Percentiles rank a stretch among this genome's conserved stretches.
Conservation (phyloP, 2,797 vertebrate species). For the Ptychadena robeensis region DNA sequence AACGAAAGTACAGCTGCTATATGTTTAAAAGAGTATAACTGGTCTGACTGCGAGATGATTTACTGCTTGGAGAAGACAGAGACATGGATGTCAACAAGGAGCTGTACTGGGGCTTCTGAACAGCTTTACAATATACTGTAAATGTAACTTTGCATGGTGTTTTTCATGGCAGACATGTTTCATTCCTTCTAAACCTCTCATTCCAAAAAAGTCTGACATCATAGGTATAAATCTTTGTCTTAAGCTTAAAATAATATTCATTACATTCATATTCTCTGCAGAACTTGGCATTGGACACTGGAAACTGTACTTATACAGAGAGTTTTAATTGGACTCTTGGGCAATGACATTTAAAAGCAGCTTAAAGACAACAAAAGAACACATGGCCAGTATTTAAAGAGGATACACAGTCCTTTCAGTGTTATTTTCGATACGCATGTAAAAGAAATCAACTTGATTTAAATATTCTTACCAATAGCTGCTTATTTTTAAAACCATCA, state of each 20-base stretch:
- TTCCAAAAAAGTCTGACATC: conserved; percentile 51
- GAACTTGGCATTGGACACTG: conserved; percentile 36
- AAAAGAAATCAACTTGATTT: background rate
- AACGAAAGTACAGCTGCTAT: background rate
- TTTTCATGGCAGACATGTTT: conserved; percentile 50
- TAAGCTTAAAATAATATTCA: conserved; percentile 58
- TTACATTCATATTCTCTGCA: conserved; percentile 41
- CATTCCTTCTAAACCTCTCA: conserved; percentile 39
- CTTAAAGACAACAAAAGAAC: conserved; percentile 18
- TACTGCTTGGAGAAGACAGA: background rate
- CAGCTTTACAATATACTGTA: conserved; percentile 44
- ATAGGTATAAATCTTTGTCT: conserved; percentile 51
- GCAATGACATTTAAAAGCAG: conserved; percentile 25
- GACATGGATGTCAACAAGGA: background rate
- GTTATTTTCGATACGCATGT: background rate
- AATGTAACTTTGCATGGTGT: conserved; percentile 21
- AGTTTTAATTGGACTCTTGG: conserved; percentile 43
- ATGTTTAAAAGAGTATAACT: background rate
- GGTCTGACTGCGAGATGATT: background rate
- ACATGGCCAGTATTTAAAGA: background rate
- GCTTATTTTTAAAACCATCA: background rate
- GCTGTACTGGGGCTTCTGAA: conserved; percentile 22
- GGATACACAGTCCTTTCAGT: background rate
- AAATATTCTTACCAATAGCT: background rate
- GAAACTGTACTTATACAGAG: conserved; percentile 37